Conservation (phyloP, 2,113 vertebrate genomes). For the Rhinopomastus cyanomelas region DNA sequence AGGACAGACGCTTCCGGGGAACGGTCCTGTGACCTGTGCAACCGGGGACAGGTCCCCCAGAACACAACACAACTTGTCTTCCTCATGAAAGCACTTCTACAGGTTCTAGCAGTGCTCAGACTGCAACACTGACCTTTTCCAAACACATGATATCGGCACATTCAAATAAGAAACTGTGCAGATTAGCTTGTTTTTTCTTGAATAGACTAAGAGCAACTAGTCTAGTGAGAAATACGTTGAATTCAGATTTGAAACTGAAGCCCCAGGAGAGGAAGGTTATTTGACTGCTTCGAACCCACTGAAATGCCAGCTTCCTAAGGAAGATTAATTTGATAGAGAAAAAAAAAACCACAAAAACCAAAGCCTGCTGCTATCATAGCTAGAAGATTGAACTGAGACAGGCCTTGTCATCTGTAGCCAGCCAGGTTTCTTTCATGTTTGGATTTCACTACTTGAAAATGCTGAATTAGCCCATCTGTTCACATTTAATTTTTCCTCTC, state of each 20-base stretch:
- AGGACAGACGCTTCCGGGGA: too few relatives aligned
- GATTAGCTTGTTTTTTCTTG: background rate
- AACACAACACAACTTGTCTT: too few relatives aligned
- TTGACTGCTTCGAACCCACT: slow-evolving; percentile 23
- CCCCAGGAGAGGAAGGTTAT: slow-evolving; percentile 38
- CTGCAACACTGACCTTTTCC: background rate
- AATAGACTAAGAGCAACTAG: slow-evolving; percentile 42
- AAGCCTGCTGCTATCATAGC: slow-evolving; percentile 1
- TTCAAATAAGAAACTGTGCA: background rate
- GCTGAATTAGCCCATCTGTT: slow-evolving; percentile 61
- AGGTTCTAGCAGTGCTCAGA: too few relatives aligned
- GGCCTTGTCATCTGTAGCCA: slow-evolving; percentile 35
- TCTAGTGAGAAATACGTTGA: background rate
- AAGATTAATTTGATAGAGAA: background rate
- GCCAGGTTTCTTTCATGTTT: slow-evolving; percentile 26
- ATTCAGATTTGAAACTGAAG: slow-evolving; percentile 53
- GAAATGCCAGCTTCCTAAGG: background rate
- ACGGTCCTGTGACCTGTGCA: too few relatives aligned
- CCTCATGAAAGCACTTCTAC: too few relatives aligned
- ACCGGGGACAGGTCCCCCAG: too few relatives aligned
- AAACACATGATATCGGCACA: background rate
- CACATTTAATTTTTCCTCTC: slow-evolving; percentile 44
- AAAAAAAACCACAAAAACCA: background rate
- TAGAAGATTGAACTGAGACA: slow-evolving; percentile 28
- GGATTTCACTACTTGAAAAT: slow-evolving; percentile 33